Base-by-base conservation (phyloP, 1,140 invertebrate species). In the Ips typographus region DNA sequence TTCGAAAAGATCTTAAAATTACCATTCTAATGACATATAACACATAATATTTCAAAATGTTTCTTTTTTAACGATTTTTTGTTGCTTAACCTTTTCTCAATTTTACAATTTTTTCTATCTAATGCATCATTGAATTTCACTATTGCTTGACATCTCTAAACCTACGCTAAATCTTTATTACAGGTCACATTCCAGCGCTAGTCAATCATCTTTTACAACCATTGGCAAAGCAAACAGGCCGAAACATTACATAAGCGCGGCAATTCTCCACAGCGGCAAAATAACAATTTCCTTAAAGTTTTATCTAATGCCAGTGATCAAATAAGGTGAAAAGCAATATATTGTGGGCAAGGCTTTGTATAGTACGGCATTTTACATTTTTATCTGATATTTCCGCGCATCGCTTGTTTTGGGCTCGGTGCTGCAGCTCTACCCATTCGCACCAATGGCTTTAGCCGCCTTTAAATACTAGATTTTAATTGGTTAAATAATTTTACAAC, bases 371-470 rank as follows among this genome's bases (percentile, higher is more conserved):
- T 65, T 65, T 65, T 65, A 55, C 60, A 49, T 58, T 60, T 67
- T 68, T 68, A 68, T 68, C 65, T 68, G 65, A 68, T 68, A 60
- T 52, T 68, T 68, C 47, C 65, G 65, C 65, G 65, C 65, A 68
- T 59, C 65, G 65, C 65, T 60, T 51, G 40, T 68, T 68, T 68
- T 68, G 65, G 65, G 65, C 65, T 68, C 60, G 65, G 65, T 59
- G 40, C 40, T 60, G 41, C 8, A n/a, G 40, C 40, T 52, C 44
- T 68, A 41, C 57, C 49, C 56, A 59, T 43, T 58, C 60, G 47
- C 56, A 60, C 65, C 65, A 68, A 68, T 68, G 39, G 65, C 57
- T 47, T 68, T 68, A 40, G 39, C 22, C 49, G 47, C 39, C 22
- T 52, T 40, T 37, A 60, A 60, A 53, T 40, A 55, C 8, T 38